Evolutionary conservation across 2,113 vertebrate genomes (phyloP).

Genomic region (Axis porcinus): DNA sequence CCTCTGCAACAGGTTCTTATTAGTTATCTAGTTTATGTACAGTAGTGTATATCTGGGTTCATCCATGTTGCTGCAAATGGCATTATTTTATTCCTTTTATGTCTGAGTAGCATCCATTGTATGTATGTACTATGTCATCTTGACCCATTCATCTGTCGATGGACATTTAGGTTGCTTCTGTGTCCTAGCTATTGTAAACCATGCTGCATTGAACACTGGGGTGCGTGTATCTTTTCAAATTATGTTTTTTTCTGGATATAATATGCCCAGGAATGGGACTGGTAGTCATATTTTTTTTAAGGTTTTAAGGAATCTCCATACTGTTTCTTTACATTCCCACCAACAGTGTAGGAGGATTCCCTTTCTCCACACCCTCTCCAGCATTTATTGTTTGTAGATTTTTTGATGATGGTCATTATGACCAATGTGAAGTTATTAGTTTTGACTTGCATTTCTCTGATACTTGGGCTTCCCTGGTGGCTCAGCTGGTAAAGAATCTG

Average conservation of each 20-base stretch:
- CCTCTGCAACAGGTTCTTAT: background rate
- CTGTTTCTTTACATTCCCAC: background rate
- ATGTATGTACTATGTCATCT: background rate
- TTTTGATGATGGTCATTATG: background rate
- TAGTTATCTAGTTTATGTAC: background rate
- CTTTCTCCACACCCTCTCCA: background rate
- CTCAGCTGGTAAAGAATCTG: background rate
- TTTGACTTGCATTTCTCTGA: background rate
- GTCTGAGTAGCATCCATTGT: background rate
- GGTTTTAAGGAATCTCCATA: background rate
- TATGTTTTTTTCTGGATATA: background rate
- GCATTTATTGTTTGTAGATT: background rate
- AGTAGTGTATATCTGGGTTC: background rate
- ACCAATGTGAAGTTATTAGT: background rate
- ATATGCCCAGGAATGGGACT: background rate
- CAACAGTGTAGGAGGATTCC: background rate
- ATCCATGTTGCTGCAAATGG: background rate
- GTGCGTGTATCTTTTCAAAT: background rate
- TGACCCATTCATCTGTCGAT: background rate
- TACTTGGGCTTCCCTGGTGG: background rate
- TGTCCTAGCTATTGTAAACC: background rate
- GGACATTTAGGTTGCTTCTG: background rate
- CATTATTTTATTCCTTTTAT: background rate
- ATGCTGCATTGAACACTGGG: fast-evolving
- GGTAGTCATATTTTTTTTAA: background rate